Conservation (phyloP, 1,140 invertebrate genomes). For the Drosophila fuyamai region DNA sequence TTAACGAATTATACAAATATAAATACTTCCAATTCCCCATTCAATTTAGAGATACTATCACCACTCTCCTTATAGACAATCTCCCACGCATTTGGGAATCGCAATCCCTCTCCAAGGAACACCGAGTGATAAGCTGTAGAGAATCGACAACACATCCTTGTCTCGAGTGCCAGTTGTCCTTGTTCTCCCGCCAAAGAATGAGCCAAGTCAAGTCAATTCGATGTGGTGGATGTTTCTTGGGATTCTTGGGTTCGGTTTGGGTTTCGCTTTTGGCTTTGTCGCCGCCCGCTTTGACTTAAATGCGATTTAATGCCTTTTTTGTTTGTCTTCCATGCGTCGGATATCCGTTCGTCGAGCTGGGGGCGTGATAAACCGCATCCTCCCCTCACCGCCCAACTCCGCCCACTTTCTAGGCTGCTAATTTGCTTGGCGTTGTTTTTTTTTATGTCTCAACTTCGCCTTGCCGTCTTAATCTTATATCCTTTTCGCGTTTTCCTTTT, state of each 20-base stretch:
- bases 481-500: conserved; percentile 53
- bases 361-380: conserved; percentile 77
- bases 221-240: conserved; percentile 46
- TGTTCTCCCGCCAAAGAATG: conserved; percentile 33
- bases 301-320: conserved; percentile 83
- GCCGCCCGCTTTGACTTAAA: conserved; percentile 71
- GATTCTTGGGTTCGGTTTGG: conserved; percentile 25
- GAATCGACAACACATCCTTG: conserved; percentile 40
- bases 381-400: conserved; percentile 21
- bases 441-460: conserved; percentile 69
- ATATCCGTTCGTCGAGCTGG: conserved; percentile 71
- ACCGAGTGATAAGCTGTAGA: conserved; percentile 45
- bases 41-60: neutral
- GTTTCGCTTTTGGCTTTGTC: conserved; percentile 40
- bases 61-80: neutral
- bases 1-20: too few species aligned
- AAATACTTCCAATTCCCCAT: neutral
- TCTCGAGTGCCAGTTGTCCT: conserved; percentile 43
- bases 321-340: conserved; percentile 82
- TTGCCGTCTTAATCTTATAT: conserved; percentile 79
- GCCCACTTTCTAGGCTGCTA: conserved; percentile 47
- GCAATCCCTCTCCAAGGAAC: conserved; percentile 1
- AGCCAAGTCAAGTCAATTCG: conserved; percentile 12
- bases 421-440: conserved; percentile 70
- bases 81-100: neutral